phyloP scores from a whole-genome alignment of 2,797 vertebrate genomes.

The Fundulus diaphanus region DNA sequence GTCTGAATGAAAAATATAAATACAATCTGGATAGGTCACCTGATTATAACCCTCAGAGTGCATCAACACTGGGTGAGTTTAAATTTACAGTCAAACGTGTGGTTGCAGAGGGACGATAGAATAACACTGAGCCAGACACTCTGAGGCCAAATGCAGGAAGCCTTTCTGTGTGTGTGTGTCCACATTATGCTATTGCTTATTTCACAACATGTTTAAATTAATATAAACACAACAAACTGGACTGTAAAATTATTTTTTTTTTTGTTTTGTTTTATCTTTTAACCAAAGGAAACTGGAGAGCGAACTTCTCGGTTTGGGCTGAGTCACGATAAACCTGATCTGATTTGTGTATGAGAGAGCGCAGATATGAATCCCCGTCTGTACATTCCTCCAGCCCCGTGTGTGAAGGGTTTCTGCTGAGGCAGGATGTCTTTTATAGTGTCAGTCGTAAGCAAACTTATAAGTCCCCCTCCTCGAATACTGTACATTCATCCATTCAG shows the following conservation, averaged over 20 bases:
- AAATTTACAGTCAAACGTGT: constrained; percentile 28
- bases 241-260: background rate
- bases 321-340: background rate
- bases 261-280: background rate
- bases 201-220: constrained; percentile 1
- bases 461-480: constrained; percentile 51
- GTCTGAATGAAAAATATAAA: background rate
- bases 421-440: constrained; percentile 9
- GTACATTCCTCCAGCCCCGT: background rate
- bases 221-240: background rate
- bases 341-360: background rate
- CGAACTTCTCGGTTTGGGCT: background rate
- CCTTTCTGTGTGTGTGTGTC: constrained; percentile 19
- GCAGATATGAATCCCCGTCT: constrained; percentile 1
- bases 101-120: constrained; percentile 58
- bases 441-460: constrained; percentile 27
- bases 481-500: constrained; percentile 34
- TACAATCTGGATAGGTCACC: background rate
- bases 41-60: background rate
- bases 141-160: constrained; percentile 35
- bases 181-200: constrained; percentile 15
- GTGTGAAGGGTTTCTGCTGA: background rate
- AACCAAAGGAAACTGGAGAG: background rate
- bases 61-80: constrained; percentile 11
- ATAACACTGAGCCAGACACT: constrained; percentile 60